Conservation (phyloP, 2,888 invertebrate genomes). For the Brachycybe producta region DNA sequence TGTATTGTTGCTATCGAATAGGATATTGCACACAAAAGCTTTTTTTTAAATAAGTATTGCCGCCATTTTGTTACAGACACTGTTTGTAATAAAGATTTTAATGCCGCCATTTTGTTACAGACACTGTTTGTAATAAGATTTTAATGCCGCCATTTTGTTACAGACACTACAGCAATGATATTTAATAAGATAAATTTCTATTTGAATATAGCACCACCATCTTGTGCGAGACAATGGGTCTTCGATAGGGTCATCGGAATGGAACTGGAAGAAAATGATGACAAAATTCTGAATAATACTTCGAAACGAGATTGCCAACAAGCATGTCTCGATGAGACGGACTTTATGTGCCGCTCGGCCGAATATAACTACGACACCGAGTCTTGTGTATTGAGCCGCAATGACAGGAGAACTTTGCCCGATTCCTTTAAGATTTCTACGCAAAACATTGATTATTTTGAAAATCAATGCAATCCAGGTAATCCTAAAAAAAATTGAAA, state of each 20-base stretch:
- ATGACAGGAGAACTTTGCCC: constrained; percentile 32
- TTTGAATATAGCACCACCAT: background rate
- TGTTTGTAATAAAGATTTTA: no score
- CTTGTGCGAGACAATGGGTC: constrained; percentile 24
- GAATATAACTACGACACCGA: constrained; percentile 31
- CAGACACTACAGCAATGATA: no score
- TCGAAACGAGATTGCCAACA: constrained; percentile 30
- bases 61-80: no score
- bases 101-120: no score
- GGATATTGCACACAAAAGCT: no score
- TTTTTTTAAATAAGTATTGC: no score
- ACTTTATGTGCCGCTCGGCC: constrained; percentile 32
- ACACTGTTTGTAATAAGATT: no score
- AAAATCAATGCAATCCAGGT: constrained; percentile 33
- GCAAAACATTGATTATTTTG: constrained; percentile 31
- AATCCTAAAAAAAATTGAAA: constrained; percentile 20
- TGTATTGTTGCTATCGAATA: no score
- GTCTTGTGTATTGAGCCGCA: constrained; percentile 30
- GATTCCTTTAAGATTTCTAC: constrained; percentile 29
- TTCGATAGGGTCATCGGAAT: constrained; percentile 33
- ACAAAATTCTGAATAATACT: constrained; percentile 28
- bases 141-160: no score
- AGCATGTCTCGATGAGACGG: constrained; percentile 30
- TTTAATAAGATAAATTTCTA: no score
- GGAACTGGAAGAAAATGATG: constrained; percentile 29